Base-by-base conservation (phyloP, 2,888 invertebrate genomes). In the Molorchus minor region DNA sequence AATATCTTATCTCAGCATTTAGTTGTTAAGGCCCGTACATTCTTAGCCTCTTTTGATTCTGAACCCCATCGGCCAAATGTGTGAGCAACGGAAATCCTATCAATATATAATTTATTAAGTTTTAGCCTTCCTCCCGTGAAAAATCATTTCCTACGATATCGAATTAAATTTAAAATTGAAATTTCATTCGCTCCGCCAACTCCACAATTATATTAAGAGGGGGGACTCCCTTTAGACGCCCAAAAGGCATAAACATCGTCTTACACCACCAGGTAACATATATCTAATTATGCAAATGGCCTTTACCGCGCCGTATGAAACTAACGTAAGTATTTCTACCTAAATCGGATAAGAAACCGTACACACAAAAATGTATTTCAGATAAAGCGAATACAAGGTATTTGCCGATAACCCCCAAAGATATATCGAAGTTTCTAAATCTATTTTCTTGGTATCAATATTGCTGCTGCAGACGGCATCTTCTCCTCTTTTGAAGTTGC, bases 361-460 rank as follows among this genome's bases (percentile, higher is more conserved):
- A 5, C 25, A 25, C 25, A 25, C 25, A 25, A 25, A 30, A 45
- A 29, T 17, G 15, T 30, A 30, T 30, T 45, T 45, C 17, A 30
- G 45, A 45, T 45, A 45, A 45, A 45, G 4, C n/a, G 13, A 4
- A 10, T 12, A 5, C n/a, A n/a, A 16, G 16, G 36, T 41, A 41
- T 52, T 52, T 40, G 40, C 12, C n/a, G 35, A 29, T 25, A 53
- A 10, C 56, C 53, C 61, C 58, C 45, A 44, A 46, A 59, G 61
- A 58, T 30, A 47, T 54, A 52, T 51, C 16, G 47, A 43, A 40
- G 47, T 46, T 43, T 43, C 54, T 44, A 57, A 62, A 62, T 65
- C 58, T 58, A 65, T 65, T 65, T 61, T 61, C 58, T 51, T 45
- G 53, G 61, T 63, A 63, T 61, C 61, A 57, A 59, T 63, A 63